A percentile compares a stretch with the other conserved stretches of the same genome.
Evolutionary conservation across 2,888 invertebrate genomes (phyloP).

Genomic region (Leptinotarsa tumamoca): DNA sequence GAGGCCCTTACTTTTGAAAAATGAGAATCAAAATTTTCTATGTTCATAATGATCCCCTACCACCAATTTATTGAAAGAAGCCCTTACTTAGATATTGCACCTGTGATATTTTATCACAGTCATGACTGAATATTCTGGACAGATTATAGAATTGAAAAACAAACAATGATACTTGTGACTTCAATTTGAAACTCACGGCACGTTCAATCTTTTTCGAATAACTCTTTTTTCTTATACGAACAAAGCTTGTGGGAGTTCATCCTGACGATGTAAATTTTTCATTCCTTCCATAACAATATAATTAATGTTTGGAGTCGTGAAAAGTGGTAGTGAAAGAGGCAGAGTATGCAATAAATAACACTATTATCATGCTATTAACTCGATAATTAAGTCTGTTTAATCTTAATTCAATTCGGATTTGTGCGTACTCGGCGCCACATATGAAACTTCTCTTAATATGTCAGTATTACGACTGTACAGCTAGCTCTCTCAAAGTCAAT

Average conservation of each 20-base stretch:
- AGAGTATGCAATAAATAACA: constrained; percentile 52
- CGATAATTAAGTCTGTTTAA: constrained; percentile 57
- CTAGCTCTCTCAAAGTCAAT: constrained; percentile 54
- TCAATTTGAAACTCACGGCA: no score
- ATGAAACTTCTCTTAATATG: constrained; percentile 58
- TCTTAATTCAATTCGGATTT: constrained; percentile 59
- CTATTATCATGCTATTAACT: constrained; percentile 57
- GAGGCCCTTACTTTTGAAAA: no score
- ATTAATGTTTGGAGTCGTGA: constrained; percentile 35
- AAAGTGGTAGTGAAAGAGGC: constrained; percentile 32
- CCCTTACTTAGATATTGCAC: no score
- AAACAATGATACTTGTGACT: no score
- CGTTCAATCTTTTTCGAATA: no score
- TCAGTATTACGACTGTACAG: constrained; percentile 56
- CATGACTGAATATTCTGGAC: no score
- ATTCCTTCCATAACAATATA: constrained; percentile 14
- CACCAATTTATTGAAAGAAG: no score
- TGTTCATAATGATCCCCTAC: no score
- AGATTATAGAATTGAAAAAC: no score
- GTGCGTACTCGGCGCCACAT: constrained; percentile 57
- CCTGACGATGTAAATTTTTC: constrained; percentile 14
- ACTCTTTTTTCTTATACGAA: no score
- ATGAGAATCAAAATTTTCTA: no score
- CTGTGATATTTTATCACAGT: no score
- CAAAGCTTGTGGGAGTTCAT: constrained; percentile 1